phyloP scores from a whole-genome alignment of 2,113 vertebrate genomes.

The Acinonyx jubatus region DNA sequence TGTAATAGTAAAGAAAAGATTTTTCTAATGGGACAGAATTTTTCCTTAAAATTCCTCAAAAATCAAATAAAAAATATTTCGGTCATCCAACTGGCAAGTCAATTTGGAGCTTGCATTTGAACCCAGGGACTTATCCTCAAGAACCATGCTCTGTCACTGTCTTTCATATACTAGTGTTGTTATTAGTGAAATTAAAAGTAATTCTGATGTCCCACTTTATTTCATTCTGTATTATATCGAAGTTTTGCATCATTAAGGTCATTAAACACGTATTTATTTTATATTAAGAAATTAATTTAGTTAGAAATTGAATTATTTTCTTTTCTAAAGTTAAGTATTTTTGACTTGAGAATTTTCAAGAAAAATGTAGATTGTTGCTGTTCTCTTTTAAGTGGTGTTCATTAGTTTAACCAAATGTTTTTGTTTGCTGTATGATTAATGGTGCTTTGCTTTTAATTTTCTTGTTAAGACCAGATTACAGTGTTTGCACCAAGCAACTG shows the following conservation, averaged over 20 bases:
- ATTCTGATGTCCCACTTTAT: background rate
- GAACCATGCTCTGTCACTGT: background rate
- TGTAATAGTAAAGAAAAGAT: background rate
- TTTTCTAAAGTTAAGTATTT: constrained; percentile 12
- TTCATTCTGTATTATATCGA: background rate
- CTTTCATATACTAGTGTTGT: background rate
- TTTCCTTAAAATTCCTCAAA: constrained; percentile 20
- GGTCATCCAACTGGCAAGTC: background rate
- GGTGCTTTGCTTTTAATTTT: constrained; percentile 55
- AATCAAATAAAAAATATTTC: background rate
- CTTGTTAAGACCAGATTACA: constrained; percentile 10
- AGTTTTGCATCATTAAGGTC: background rate
- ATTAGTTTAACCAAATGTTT: constrained; percentile 43
- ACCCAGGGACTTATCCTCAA: background rate
- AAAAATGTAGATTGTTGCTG: background rate
- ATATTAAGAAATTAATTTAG: background rate
- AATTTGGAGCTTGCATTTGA: background rate
- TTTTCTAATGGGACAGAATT: constrained; percentile 15
- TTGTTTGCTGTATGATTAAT: constrained; percentile 46
- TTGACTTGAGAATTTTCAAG: constrained; percentile 33
- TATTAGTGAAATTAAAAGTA: background rate
- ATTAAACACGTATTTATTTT: constrained; percentile 42
- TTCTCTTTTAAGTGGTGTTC: background rate
- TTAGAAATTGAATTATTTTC: background rate
- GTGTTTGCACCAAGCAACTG: background rate